phyloP scores from a whole-genome alignment of 2,888 invertebrate genomes.

The Epinotia nisella region DNA sequence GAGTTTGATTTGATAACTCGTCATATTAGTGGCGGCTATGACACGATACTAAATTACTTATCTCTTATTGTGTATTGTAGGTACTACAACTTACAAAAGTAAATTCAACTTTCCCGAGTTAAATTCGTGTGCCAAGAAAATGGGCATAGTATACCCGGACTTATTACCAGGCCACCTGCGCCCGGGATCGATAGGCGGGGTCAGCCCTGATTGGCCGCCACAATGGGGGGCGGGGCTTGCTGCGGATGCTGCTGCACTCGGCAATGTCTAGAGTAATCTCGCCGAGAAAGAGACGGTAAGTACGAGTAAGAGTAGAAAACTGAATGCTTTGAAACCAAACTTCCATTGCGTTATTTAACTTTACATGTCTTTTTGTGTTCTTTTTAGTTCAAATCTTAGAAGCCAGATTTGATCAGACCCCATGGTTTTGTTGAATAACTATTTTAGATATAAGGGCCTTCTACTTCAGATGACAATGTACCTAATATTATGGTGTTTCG shows the following conservation, averaged over 20 bases:
- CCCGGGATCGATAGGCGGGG: slow-evolving; percentile 74
- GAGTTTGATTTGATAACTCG: too few relatives aligned
- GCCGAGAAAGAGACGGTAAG: neutral
- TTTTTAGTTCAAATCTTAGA: too few relatives aligned
- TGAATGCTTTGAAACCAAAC: too few relatives aligned
- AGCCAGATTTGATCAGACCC: too few relatives aligned
- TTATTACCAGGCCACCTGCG: slow-evolving; percentile 73
- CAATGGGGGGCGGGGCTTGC: slow-evolving; percentile 59
- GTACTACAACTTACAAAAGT: neutral
- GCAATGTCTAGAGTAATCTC: neutral
- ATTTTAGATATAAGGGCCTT: too few relatives aligned
- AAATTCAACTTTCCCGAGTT: slow-evolving; percentile 5
- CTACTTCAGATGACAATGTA: too few relatives aligned
- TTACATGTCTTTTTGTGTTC: too few relatives aligned
- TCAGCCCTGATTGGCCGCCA: slow-evolving; percentile 64
- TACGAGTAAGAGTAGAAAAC: too few relatives aligned
- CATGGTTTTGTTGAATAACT: too few relatives aligned
- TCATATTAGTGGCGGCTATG: too few relatives aligned
- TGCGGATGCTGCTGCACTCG: slow-evolving; percentile 55
- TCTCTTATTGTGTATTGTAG: neutral
- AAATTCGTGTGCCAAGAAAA: slow-evolving; percentile 2
- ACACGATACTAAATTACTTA: neutral
- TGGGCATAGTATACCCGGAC: slow-evolving; percentile 26
- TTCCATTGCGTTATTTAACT: too few relatives aligned
- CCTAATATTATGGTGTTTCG: too few relatives aligned